Conservation (phyloP, 1,140 invertebrate species). For the Stenopsyche tienmushanensis region DNA sequence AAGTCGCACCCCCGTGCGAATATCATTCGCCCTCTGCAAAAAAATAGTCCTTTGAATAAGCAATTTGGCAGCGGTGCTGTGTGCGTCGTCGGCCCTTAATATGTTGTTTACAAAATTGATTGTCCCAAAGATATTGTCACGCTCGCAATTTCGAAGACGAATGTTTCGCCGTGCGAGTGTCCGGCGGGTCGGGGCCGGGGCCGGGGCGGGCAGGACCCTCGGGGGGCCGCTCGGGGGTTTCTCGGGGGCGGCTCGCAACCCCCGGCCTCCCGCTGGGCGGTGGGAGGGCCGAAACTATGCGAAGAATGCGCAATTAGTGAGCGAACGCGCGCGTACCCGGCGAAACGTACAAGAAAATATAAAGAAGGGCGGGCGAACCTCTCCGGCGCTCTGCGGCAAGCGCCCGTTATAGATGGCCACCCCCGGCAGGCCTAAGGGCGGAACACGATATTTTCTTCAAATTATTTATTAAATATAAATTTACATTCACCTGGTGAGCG, state of each 20-base stretch:
- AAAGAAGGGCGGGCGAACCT: slow-evolving; percentile 60
- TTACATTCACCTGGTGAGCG: background rate
- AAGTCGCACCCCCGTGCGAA: too few relatives aligned
- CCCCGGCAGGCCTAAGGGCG: slow-evolving; percentile 3
- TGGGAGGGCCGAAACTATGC: slow-evolving; percentile 76
- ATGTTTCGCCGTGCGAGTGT: slow-evolving; percentile 38
- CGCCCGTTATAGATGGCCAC: background rate
- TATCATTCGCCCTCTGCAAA: too few relatives aligned
- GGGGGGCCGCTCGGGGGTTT: slow-evolving; percentile 38
- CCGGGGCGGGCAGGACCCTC: slow-evolving; percentile 8
- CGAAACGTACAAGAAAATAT: slow-evolving; percentile 63
- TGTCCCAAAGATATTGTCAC: slow-evolving; percentile 40
- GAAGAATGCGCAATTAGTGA: slow-evolving; percentile 89
- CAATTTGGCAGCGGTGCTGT: too few relatives aligned
- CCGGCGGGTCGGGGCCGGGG: slow-evolving; percentile 17
- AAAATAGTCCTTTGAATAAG: too few relatives aligned
- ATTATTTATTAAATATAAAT: background rate
- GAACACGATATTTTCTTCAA: background rate
- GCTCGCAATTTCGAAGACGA: slow-evolving; percentile 42
- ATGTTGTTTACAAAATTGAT: slow-evolving; percentile 27
- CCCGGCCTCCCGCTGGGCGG: slow-evolving; percentile 52
- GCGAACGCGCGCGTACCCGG: slow-evolving; percentile 60
- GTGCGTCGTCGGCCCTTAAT: too few relatives aligned
- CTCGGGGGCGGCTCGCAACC: slow-evolving; percentile 49
- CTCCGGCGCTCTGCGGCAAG: slow-evolving; percentile 27